Evolutionary conservation across 2,888 invertebrate species (phyloP), one percentile per base, ranked within the genome.

Genomic region (Xestia ashworthii): DNA sequence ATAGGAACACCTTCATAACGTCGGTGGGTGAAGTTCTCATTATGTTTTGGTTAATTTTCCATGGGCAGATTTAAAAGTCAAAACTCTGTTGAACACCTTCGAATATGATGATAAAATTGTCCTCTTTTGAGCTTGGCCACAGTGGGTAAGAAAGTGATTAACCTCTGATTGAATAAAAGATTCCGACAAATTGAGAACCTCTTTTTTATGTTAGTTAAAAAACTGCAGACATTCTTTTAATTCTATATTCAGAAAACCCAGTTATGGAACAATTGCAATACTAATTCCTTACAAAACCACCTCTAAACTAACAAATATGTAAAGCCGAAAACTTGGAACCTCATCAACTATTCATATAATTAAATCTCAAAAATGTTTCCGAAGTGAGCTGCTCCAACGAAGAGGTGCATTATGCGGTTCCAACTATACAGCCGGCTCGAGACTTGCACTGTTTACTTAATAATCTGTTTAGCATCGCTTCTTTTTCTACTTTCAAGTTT

Each of bases 321-420:
- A 73, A 73, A 74, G 81, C 25, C 9, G 50, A 32, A 81, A 80
- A 73, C 60, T 74, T 68, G 48, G 12, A 55, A 71, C 64, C 62
- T 74, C 60, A 67, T 76, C 32, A 76, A 78, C 58, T 80, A 82
- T 88, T 86, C 76, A 72, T 69, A 53, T 76, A 72, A 76, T 83
- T 78, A 78, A 78, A 80, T 71, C 50, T 73, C 71, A 68, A 68
- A 78, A 82, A 74, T 76, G 50, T 70, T 87, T 32, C 68, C 50
- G 67, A 75, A 77, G 50, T 44, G 60, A 68, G 48, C 46, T 25
- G 53, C 19, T 74, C 44, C 64, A 41, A 46, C 75, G 41, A 48
- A 71, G 64, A 4, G 50, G 38, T 64, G 64, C 76, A 70, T 80
- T 66, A 62, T 66, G 41, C 65, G 44, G 66, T 41, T 14, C 8